Evolutionary conservation across 2,888 invertebrate species (phyloP), one percentile per base, ranked within the genome.

Genomic region (Mantis religiosa): DNA sequence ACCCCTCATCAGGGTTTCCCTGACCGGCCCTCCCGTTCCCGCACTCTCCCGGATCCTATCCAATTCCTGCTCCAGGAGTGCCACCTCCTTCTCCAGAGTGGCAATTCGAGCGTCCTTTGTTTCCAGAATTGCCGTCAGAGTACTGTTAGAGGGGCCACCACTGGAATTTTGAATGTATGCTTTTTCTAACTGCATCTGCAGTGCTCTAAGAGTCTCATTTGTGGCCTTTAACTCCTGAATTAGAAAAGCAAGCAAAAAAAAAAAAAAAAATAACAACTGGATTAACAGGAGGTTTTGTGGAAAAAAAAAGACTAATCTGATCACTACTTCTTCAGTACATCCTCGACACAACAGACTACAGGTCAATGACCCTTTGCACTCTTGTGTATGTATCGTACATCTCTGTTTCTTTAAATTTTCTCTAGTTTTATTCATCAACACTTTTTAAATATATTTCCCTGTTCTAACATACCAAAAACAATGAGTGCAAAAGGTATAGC

Each of bases 21-120:
- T 41, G 82, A 83, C 82, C 83, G 87, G n/a, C 88, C 84, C 88
- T 88, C 88, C 88, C 83, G 30, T 71, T 84, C 88, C 88, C 84
- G 83, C 84, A 41, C 28, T 88, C 88, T 88, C 83, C n/a, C 94
- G 94, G 91, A 94, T 93, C 89, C 95, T 94, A 91, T 95, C 94
- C 93, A 97, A 94, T 94, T 97, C 97, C 93, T 95, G 95, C 94
- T 97, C 97, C 93, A 97, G 95, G 93, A 97, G 94, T 92, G 95
- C 95, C 92, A 98, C 95, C 94, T 98, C 97, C 92, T 96, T 96
- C 95, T 98, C 98, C 94, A 98, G 95, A 91, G 97, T 97, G 93
- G 96, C 95, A 93, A 98, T 97, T 93, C 97, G 95, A 92, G 97
- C 96, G 94, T 97, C 97, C 96, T 97, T 96, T 92, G 96, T 97